phyloP scores from a whole-genome alignment of 2,888 invertebrate genomes.

The Tiliacea aurago region DNA sequence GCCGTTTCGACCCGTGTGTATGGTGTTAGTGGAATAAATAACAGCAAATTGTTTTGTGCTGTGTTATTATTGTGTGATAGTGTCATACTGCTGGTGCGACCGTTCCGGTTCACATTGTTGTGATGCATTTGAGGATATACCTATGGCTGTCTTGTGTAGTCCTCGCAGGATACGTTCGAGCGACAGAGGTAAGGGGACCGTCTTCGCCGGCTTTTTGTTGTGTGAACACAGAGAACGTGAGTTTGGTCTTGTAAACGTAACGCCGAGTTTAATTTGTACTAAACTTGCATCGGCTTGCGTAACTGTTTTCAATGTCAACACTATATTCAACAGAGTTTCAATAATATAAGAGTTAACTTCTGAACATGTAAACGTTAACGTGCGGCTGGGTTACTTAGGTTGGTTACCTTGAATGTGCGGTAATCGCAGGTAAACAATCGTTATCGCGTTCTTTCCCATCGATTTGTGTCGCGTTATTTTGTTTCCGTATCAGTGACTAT shows the following conservation, averaged over 20 bases:
- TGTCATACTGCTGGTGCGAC: constrained; percentile 84
- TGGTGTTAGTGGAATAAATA: constrained; percentile 89
- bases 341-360: constrained; percentile 63
- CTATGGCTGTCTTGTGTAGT: constrained; percentile 93
- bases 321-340: constrained; percentile 72
- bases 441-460: constrained; percentile 82
- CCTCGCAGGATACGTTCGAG: constrained; percentile 93
- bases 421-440: constrained; percentile 87
- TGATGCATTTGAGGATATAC: constrained; percentile 95
- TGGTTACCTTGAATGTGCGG: constrained; percentile 83
- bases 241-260: constrained; percentile 59
- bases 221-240: constrained; percentile 71
- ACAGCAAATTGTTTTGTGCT: constrained; percentile 87
- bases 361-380: constrained; percentile 63
- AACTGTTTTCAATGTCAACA: constrained; percentile 87
- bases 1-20: constrained; percentile 83
- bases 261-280: constrained; percentile 61
- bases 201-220: constrained; percentile 87
- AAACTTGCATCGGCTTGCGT: constrained; percentile 83
- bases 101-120: constrained; percentile 87
- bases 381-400: constrained; percentile 66
- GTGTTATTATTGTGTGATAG: constrained; percentile 86
- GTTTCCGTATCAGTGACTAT: constrained; percentile 73
- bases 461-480: constrained; percentile 78
- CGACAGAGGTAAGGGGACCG: constrained; percentile 93